Evolutionary conservation across 1,140 invertebrate species (phyloP), one percentile per base, ranked within the genome.

Genomic region (Cyphomyrmex costatus): DNA sequence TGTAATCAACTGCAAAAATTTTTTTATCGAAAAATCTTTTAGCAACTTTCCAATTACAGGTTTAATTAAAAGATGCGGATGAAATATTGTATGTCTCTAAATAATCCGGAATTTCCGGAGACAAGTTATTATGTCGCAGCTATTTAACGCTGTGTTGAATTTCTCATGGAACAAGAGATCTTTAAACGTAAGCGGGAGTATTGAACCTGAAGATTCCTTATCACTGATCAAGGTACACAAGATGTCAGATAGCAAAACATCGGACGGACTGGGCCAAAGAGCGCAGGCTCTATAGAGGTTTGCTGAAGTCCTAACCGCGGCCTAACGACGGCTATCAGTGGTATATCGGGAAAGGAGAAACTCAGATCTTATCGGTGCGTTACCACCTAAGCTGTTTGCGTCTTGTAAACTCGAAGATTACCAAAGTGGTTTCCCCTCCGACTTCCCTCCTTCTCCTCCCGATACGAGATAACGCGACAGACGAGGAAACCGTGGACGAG

Each of bases 331-430:
- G 85, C 87, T 91, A 91, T 91, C 89, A 89, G 84, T 83, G 89
- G 88, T 87, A 91, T 89, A 89, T 91, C 82, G 85, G 86, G 88
- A 83, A 78, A 87, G 88, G 88, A 77, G 87, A 70, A 86, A 58
- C 82, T 89, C 83, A 77, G 93, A 93, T 93, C 93, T 93, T 93
- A 94, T 93, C 93, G 90, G 88, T 91, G 90, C 90, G 93, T 93
- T 92, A 93, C 92, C 92, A 93, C 93, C 91, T 93, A 93, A 93
- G 92, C 93, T 93, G 92, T 94, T 94, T 94, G 93, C 93, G 92
- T 94, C 93, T 93, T 93, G 93, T 93, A 93, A 94, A 93, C 93
- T 94, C 88, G 86, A 88, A 91, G 90, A 91, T 92, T 91, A 90
- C 76, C 74, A 78, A 85, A 91, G 65, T 79, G 90, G 51, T 86